Evolutionary conservation across 2,888 invertebrate species (phyloP), one percentile per base, ranked within the genome.

Genomic region (Eumerus sabulonum): DNA sequence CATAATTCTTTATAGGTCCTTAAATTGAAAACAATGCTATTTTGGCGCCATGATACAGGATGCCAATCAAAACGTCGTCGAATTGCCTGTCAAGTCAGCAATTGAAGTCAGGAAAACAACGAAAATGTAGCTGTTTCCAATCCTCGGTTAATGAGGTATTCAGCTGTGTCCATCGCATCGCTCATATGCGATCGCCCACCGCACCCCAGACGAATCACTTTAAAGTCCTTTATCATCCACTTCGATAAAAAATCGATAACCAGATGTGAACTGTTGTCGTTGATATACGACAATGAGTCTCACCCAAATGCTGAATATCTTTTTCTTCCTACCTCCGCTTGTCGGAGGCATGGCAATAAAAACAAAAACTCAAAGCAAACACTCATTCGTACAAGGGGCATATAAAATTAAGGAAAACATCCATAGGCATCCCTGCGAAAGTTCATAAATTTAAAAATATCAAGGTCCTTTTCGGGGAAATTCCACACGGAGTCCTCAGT

Each of bases 161-260:
- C 2, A 27, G 27, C 27, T 27, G 3, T 27, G 2, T 27, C 27
- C 27, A 27, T 4, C 27, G 27, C 27, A 27, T 27, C 27, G 7
- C 27, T 4, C 27, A 27, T 7, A 27, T 27, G 27, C 27, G 27
- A 27, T 27, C 27, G 7, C 27, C 27, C 7, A 27, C 7, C 27
- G 7, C 7, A 2, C 27, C 2, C 27, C 27, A 27, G 7, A 27
- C 7, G 16, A 44, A 42, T 13, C 42, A 16, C 27, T 62, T 67
- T 67, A 62, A 73, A 71, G 63, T 62, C 47, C 66, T 73, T 54
- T 54, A 56, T 66, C 54, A 54, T 62, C 18, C 38, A 54, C 47
- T 56, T 56, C 16, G 60, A 67, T 62, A 62, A 14, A 67, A 67
- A 73, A 74, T 74, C 73, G 60, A 74, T 67, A 66, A 18, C 54